Percentiles rank a stretch among this genome's conserved stretches.
These are phyloP conservation scores for Sebastes itinus DNA, from an alignment of 2,797 vertebrate genomes.

Conservation along the genomic window DNA sequence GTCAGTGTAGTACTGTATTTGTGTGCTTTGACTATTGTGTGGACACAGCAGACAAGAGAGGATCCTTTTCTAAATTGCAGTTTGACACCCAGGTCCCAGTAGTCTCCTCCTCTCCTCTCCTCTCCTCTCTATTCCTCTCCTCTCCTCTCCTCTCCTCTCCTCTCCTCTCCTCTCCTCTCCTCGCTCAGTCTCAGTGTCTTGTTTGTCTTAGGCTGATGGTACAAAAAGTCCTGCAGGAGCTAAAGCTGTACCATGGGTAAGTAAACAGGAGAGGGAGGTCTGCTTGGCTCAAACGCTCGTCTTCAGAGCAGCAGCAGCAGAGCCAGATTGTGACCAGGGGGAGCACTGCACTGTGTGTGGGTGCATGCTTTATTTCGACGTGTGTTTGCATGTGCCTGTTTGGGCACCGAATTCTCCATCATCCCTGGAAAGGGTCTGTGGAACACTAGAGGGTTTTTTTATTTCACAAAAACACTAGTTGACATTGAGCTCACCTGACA, in stretches of 20 bases:
- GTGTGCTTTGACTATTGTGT: constrained; percentile 29
- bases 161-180: background rate
- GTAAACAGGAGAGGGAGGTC: constrained; percentile 81
- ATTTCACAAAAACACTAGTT: background rate
- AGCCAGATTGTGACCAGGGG: constrained; percentile 1
- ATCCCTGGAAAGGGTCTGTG: background rate
- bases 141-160: constrained; percentile 16
- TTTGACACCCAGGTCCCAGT: constrained; percentile 57
- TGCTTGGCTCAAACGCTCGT: constrained; percentile 29
- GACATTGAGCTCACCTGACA: background rate
- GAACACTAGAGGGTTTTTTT: background rate
- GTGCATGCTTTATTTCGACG: background rate
- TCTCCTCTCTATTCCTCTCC: constrained; percentile 10
- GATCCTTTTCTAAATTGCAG: constrained; percentile 49
- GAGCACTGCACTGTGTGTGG: constrained; percentile 12
- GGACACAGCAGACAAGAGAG: constrained; percentile 58
- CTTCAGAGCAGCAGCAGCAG: constrained; percentile 33
- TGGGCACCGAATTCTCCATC: constrained; percentile 3
- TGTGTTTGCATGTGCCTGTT: constrained; percentile 30
- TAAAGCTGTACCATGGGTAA: constrained; percentile 94
- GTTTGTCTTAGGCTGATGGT: constrained; percentile 91
- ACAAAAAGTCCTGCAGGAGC: constrained; percentile 94
- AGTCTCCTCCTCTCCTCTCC: background rate
- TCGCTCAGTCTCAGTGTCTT: constrained; percentile 78
- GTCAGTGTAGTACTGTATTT: constrained; percentile 10